Evolutionary conservation across 2,888 invertebrate genomes (phyloP), one percentile per base, ranked within the genome.

Genomic region (Oeneis ivallda): DNA sequence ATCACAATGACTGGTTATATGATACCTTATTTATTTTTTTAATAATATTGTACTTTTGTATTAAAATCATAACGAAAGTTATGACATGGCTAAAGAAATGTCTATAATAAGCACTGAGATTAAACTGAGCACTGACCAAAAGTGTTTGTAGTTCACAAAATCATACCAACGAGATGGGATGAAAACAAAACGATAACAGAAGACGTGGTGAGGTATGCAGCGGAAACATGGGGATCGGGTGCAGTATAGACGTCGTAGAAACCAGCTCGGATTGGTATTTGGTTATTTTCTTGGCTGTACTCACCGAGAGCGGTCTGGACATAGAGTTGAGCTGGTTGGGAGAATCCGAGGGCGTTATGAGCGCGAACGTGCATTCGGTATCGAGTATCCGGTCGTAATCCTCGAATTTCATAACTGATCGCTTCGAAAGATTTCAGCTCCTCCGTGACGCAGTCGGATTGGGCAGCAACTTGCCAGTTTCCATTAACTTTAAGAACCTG

Each of bases 291-390:
- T 79, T 85, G 85, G 80, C 85, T 86, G 83, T 92, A 94, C 96
- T 96, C 95, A 97, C 97, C 97, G 93, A 95, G 94, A 79, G 96
- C 95, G 72, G 98, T 98, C 91, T 95, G 96, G 84, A 98, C 93
- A 82, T 95, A 94, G 74, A 96, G 93, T 80, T 94, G 93, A 50
- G 96, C 95, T 1, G 97, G 95, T 67, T 94, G 92, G 77, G 98
- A 97, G 86, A 92, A 95, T 65, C 98, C 98, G 70, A 98, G 95
- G 32, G 94, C 89, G 85, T 98, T 98, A 84, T 96, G 96, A 53
- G 98, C 98, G 73, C 94, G 93, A 65, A 98, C 92, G 80, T 97
- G 96, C 78, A 97, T 95, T 79, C 94, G 94, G 92, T 98, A 98
- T 72, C 94, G 94, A 6, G 96, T 96, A 81, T 97, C 96, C 0